Percentiles rank a stretch among this genome's conserved stretches.
Conservation (phyloP, 2,113 vertebrate genomes). For the Eublepharis macularius region DNA sequence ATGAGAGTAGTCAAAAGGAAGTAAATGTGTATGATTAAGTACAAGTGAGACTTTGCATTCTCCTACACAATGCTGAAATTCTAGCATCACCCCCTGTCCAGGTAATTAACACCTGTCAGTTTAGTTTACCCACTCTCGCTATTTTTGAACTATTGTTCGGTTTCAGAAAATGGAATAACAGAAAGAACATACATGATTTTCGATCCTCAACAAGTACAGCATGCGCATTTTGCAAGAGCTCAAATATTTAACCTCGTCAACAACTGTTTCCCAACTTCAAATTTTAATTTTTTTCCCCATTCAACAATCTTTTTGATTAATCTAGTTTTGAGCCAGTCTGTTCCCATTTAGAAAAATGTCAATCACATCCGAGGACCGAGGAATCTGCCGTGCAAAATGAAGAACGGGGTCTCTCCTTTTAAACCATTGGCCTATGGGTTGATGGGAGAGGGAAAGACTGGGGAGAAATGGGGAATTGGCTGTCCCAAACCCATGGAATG, state of each 20-base stretch:
- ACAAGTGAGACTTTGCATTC: neutral
- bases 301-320: neutral
- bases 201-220: neutral
- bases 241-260: conserved; percentile 20
- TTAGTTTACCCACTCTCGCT: conserved; percentile 55
- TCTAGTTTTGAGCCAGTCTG: neutral
- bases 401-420: neutral
- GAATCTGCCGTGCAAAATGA: neutral
- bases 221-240: neutral
- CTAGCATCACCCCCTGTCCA: conserved; percentile 41
- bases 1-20: neutral
- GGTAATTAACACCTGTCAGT: conserved; percentile 64
- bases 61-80: neutral
- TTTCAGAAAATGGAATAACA: neutral
- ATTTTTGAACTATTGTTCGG: conserved; percentile 30
- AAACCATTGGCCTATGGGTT: neutral
- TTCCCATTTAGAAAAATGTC: neutral
- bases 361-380: neutral
- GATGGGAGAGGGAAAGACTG: neutral
- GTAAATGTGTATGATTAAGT: neutral
- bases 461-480: too few relatives aligned
- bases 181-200: neutral
- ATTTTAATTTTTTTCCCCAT: neutral
- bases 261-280: neutral
- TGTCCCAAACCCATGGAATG: neutral